These are phyloP conservation scores for Saguinus imperator DNA, from an alignment of 2,113 vertebrate genomes.

Conservation along the genomic window DNA sequence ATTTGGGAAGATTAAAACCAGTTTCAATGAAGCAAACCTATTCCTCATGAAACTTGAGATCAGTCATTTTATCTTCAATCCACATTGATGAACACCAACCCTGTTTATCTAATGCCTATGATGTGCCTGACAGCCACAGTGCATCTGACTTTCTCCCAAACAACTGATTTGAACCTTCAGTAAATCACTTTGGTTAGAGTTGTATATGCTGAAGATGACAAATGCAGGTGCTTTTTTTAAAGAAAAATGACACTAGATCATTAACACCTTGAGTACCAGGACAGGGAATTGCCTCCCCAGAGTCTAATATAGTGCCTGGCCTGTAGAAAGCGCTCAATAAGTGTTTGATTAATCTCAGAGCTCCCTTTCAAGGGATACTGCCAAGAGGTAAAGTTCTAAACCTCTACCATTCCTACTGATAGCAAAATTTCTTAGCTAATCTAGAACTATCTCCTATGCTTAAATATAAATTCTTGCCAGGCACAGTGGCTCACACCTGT, in stretches of 20 bases:
- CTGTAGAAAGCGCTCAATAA: background rate
- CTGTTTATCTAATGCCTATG: background rate
- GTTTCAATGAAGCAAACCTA: background rate
- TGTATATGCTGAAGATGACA: slow-evolving; percentile 21
- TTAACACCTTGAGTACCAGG: background rate
- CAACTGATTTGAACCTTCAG: background rate
- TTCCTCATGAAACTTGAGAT: background rate
- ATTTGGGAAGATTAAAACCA: slow-evolving; percentile 13
- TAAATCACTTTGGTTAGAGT: slow-evolving; percentile 9
- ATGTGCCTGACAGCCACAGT: background rate
- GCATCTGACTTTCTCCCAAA: background rate
- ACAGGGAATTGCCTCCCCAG: background rate
- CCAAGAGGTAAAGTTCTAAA: slow-evolving; percentile 35
- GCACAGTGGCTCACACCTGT: background rate
- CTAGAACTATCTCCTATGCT: background rate
- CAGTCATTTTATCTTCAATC: background rate
- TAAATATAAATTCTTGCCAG: background rate
- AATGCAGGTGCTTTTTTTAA: slow-evolving; percentile 40
- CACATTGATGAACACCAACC: background rate
- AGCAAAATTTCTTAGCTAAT: background rate
- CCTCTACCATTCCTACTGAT: background rate
- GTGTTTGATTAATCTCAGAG: slow-evolving; percentile 7
- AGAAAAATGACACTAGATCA: background rate
- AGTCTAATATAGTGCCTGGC: background rate
- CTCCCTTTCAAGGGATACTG: slow-evolving; percentile 39